A percentile compares a stretch with the other conserved stretches of the same genome.
Conservation (phyloP, 2,797 vertebrate genomes). For the Acrossocheilus fasciatus region DNA sequence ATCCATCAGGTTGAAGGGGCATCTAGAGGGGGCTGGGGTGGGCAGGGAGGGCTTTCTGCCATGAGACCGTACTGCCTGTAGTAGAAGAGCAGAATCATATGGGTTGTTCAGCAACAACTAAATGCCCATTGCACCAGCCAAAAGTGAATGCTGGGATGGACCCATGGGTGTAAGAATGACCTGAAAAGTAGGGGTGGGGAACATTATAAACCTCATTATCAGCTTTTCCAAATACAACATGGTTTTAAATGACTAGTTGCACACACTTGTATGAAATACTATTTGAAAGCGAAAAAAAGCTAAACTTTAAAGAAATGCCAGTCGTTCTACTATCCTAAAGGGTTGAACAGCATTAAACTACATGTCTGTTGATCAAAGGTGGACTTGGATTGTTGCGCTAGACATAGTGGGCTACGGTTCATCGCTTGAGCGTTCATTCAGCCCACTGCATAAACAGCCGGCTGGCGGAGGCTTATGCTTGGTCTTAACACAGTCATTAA, state of each 20-base stretch:
- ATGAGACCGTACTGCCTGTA: not conserved
- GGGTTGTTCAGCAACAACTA: not conserved
- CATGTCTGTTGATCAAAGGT: not conserved
- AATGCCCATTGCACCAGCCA: not conserved
- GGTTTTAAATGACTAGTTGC: not conserved
- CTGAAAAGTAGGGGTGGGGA: not conserved
- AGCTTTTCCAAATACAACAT: not conserved
- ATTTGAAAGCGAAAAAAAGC: not conserved
- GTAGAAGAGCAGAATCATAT: conserved; percentile 25
- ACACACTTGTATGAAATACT: not conserved
- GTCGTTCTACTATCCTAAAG: not conserved
- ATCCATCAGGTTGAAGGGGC: conserved; percentile 59
- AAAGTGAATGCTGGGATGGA: not conserved
- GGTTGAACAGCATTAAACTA: not conserved
- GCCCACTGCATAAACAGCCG: not conserved
- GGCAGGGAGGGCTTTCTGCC: not conserved
- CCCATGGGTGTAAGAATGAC: not conserved
- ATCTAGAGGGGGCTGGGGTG: conserved; percentile 10
- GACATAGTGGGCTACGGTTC: not conserved
- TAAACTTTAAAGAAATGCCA: not conserved
- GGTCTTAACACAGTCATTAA: not conserved
- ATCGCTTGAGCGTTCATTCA: not conserved
- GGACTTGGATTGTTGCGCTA: not conserved
- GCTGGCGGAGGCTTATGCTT: not conserved
- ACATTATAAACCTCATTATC: not conserved